A percentile compares a stretch with the other conserved stretches of the same genome.
phyloP scores from a whole-genome alignment of 2,888 invertebrate species.

The Clivina fossor region DNA sequence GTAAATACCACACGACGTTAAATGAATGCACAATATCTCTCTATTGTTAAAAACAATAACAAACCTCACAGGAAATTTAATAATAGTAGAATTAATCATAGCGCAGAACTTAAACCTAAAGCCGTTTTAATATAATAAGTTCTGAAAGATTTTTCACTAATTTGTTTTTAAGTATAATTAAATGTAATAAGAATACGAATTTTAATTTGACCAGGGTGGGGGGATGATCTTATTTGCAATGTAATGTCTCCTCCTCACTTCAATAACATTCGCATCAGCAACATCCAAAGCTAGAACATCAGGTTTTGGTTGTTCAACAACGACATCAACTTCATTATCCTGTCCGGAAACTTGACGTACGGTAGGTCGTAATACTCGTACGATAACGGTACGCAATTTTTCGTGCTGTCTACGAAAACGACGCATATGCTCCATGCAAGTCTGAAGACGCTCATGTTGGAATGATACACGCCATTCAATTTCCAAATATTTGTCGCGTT shows the following conservation, averaged over 20 bases:
- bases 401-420: slow-evolving; percentile 97
- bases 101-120: no score
- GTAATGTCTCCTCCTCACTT: slow-evolving; percentile 56
- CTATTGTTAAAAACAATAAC: no score
- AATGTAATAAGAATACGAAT: no score
- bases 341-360: slow-evolving; percentile 53
- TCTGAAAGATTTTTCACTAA: no score
- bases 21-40: no score
- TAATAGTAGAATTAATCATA: no score
- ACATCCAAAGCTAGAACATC: slow-evolving; percentile 75
- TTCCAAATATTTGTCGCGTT: slow-evolving; percentile 94
- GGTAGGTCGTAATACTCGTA: slow-evolving; percentile 81
- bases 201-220: no score
- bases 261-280: slow-evolving; percentile 96
- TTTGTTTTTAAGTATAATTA: no score
- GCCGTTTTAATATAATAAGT: no score
- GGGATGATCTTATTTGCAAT: no score
- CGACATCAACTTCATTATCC: slow-evolving; percentile 56
- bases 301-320: slow-evolving; percentile 62
- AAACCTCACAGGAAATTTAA: no score
- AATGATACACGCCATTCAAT: slow-evolving; percentile 97
- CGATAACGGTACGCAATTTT: slow-evolving; percentile 94
- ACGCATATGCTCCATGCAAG: slow-evolving; percentile 96
- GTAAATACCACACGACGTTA: no score
- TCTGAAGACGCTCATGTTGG: slow-evolving; percentile 94